A percentile compares a stretch with the other conserved stretches of the same genome.
Conservation (phyloP, 2,797 vertebrate species). For the Sebastes hubbsi region DNA sequence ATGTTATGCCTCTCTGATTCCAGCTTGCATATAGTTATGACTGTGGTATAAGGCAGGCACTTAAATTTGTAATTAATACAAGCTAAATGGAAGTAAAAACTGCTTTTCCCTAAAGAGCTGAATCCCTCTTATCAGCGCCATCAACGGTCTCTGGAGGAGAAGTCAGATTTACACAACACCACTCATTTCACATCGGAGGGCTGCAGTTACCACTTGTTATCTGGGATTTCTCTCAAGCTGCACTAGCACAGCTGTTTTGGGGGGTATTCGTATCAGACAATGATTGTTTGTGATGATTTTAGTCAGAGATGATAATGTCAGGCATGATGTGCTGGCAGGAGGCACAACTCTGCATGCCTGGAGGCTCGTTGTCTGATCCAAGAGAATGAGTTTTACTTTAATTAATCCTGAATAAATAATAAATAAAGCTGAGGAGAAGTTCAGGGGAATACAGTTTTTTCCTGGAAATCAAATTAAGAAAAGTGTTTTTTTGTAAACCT, state of each 20-base stretch:
- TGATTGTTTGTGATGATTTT: neutral
- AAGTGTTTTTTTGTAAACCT: slow-evolving; percentile 19
- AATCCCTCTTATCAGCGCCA: neutral
- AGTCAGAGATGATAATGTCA: neutral
- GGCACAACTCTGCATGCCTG: neutral
- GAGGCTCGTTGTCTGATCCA: neutral
- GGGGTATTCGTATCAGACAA: neutral
- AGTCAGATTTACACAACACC: neutral
- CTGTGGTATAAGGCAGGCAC: neutral
- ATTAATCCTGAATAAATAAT: neutral
- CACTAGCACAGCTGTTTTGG: neutral
- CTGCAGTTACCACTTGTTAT: neutral
- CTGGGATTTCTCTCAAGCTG: neutral
- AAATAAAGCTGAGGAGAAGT: neutral
- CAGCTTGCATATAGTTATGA: neutral
- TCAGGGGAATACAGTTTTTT: neutral
- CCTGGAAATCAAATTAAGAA: slow-evolving; percentile 9
- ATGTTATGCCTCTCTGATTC: slow-evolving; percentile 1
- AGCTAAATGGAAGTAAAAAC: slow-evolving; percentile 7
- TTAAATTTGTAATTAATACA: slow-evolving; percentile 28
- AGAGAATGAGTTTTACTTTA: neutral
- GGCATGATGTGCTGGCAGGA: neutral
- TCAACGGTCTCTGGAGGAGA: slow-evolving; percentile 19
- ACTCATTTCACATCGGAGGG: neutral
- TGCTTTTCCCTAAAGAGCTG: neutral